Conservation (phyloP, 1,140 invertebrate species). For the Bicyclus anynana region DNA sequence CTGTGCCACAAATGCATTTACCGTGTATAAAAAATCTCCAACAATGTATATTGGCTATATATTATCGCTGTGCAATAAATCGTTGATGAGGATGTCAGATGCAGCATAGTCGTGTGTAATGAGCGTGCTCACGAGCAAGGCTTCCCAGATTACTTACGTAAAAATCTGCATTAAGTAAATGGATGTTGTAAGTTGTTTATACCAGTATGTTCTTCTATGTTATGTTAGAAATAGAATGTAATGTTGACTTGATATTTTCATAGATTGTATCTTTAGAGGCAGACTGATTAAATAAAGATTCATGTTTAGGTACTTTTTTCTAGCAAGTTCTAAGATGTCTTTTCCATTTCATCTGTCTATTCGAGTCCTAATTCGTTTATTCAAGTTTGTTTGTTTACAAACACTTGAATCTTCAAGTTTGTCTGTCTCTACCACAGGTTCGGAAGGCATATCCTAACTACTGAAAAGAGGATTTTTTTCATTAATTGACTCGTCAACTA, state of each 20-base stretch:
- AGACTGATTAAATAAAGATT: too few species aligned
- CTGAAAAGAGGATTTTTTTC: too few species aligned
- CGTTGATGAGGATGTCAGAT: conserved; percentile 27
- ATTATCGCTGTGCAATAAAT: conserved; percentile 33
- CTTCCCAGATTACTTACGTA: conserved; percentile 6
- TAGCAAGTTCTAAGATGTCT: too few species aligned
- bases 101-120: conserved; percentile 5
- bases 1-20: conserved; percentile 39
- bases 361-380: too few species aligned
- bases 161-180: neutral
- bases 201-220: neutral
- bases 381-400: too few species aligned
- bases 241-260: neutral
- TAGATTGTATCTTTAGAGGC: too few species aligned
- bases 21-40: conserved; percentile 36
- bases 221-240: neutral
- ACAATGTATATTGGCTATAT: conserved; percentile 11
- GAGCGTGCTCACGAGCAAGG: conserved; percentile 8
- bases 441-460: too few species aligned
- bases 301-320: too few species aligned
- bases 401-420: too few species aligned
- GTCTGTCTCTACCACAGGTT: too few species aligned
- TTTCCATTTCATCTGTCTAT: too few species aligned
- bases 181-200: neutral
- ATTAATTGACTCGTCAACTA: too few species aligned